phyloP scores from a whole-genome alignment of 2,888 invertebrate species.

The Phortica okadai region DNA sequence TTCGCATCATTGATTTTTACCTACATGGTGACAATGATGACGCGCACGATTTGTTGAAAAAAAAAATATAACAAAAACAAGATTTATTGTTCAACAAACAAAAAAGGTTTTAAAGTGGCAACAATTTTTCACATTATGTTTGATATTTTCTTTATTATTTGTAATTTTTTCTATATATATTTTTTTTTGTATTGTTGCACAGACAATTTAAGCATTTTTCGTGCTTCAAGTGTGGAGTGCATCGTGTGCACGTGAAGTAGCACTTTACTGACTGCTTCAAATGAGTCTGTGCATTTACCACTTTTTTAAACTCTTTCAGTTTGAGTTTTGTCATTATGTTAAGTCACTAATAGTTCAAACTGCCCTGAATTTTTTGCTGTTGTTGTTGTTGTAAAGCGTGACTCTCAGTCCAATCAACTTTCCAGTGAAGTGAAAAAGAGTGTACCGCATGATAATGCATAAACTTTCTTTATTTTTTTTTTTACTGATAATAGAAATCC shows the following conservation, averaged over 20 bases:
- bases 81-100: background rate
- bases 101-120: background rate
- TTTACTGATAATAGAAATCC: background rate
- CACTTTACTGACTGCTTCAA: background rate
- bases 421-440: background rate
- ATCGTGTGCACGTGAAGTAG: background rate
- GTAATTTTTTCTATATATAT: background rate
- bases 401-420: background rate
- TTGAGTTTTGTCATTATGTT: background rate
- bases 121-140: background rate
- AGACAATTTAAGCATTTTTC: background rate
- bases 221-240: background rate
- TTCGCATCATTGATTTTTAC: background rate
- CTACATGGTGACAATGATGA: slow-evolving; percentile 13
- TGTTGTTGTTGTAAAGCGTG: background rate
- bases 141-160: background rate
- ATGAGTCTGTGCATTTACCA: background rate
- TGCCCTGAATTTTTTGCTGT: background rate
- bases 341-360: background rate
- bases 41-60: background rate
- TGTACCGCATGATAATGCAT: background rate
- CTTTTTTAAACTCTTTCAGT: background rate
- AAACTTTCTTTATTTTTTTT: background rate
- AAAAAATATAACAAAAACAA: background rate
- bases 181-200: no score